phyloP scores from a whole-genome alignment of 2,113 vertebrate species.

The Pavo muticus region DNA sequence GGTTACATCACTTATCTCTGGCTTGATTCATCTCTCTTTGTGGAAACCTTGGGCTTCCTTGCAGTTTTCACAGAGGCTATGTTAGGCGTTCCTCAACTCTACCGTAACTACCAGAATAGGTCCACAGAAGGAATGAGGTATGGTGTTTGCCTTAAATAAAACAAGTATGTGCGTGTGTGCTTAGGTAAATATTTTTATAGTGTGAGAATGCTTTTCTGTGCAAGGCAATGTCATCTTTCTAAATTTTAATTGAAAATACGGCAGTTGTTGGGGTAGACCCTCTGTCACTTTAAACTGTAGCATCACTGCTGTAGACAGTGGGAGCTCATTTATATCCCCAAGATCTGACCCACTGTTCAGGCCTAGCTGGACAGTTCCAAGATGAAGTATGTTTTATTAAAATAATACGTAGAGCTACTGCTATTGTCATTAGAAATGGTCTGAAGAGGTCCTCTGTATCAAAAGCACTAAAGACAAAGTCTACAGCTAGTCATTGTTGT shows the following conservation, averaged over 20 bases:
- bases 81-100: slow-evolving; percentile 93
- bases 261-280: background rate
- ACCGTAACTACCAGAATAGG: slow-evolving; percentile 92
- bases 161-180: background rate
- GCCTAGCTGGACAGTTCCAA: background rate
- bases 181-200: background rate
- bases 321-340: background rate
- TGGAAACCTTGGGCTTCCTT: slow-evolving; percentile 93
- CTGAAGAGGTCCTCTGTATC: background rate
- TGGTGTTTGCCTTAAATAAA: background rate
- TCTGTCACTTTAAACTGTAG: background rate
- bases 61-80: slow-evolving; percentile 95
- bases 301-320: background rate
- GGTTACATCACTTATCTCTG: slow-evolving; percentile 94
- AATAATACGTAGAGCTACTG: background rate
- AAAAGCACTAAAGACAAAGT: background rate
- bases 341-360: background rate
- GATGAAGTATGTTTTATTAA: background rate
- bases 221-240: background rate
- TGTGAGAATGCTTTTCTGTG: background rate
- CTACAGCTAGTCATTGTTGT: background rate
- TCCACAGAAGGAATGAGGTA: slow-evolving; percentile 99
- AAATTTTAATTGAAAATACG: background rate
- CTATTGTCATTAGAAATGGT: background rate
- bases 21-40: slow-evolving; percentile 90